Evolutionary conservation across 2,797 vertebrate species (phyloP).

Genomic region (Chelmon rostratus): DNA sequence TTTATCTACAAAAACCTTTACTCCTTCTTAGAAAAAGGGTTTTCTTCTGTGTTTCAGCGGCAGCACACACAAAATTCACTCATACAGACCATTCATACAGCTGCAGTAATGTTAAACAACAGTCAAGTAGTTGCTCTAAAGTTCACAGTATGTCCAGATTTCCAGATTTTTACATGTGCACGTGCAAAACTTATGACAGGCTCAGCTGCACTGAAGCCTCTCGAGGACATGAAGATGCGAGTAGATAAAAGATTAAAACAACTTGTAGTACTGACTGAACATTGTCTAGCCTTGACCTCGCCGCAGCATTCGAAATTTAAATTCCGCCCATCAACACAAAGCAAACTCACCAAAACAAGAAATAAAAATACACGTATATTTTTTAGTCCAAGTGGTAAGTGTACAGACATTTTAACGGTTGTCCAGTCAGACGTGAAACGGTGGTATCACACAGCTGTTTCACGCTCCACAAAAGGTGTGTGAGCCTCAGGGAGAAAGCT

Average conservation of each 20-base stretch:
- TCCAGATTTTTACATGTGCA: neutral
- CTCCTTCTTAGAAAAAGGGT: slow-evolving; percentile 3
- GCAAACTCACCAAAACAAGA: slow-evolving; percentile 47
- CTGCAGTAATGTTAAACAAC: slow-evolving; percentile 1
- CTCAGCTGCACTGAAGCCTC: neutral
- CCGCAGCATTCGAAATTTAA: slow-evolving; percentile 3
- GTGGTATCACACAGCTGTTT: slow-evolving; percentile 77
- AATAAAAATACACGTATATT: slow-evolving; percentile 19
- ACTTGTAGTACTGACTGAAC: neutral
- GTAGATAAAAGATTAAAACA: neutral
- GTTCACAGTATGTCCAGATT: neutral
- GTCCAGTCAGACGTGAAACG: neutral
- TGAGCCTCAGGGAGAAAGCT: slow-evolving; percentile 52
- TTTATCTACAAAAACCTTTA: slow-evolving; percentile 46
- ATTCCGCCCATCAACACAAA: neutral
- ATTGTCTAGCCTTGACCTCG: neutral
- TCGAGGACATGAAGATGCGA: neutral
- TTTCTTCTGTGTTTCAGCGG: neutral
- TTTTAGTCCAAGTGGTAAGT: neutral
- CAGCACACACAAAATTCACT: neutral
- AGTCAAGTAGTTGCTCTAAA: neutral
- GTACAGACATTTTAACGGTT: neutral
- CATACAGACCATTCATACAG: neutral
- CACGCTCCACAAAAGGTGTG: slow-evolving; percentile 57
- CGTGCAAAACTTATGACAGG: neutral